These are phyloP conservation scores for Oncorhynchus keta DNA, from an alignment of 2,113 vertebrate species.

Conservation along the genomic window DNA sequence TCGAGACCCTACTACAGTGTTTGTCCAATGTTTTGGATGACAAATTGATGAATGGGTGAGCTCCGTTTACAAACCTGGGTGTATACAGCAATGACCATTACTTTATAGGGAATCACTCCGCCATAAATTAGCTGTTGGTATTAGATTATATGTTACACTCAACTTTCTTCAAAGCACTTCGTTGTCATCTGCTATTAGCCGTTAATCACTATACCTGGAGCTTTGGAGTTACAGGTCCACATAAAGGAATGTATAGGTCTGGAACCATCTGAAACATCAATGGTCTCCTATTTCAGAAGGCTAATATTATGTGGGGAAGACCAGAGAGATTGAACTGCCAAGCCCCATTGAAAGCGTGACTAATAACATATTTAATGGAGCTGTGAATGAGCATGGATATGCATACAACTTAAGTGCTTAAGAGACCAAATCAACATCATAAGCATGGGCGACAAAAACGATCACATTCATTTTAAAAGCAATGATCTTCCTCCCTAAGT, in stretches of 20 bases:
- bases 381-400: conserved; percentile 14
- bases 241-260: conserved; percentile 11
- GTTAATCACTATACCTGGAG: not conserved
- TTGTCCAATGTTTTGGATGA: too few species aligned
- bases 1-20: too few species aligned
- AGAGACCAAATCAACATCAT: too few species aligned
- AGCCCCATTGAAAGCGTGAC: conserved; percentile 17
- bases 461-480: not conserved
- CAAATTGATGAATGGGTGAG: too few species aligned
- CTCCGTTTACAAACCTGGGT: not conserved
- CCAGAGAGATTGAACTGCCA: not conserved
- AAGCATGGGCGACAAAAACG: not conserved
- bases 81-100: not conserved
- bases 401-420: conserved; percentile 6
- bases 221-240: conserved; percentile 1
- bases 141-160: not conserved
- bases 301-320: not conserved
- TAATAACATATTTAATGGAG: conserved; percentile 28
- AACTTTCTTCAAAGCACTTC: not conserved
- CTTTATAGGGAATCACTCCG: not conserved
- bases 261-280: conserved; percentile 22
- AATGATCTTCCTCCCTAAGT: not conserved
- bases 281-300: conserved; percentile 47
- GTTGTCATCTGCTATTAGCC: not conserved
- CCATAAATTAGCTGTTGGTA: not conserved